phyloP scores from a whole-genome alignment of 2,888 invertebrate genomes.

The Sphinx pinastri region DNA sequence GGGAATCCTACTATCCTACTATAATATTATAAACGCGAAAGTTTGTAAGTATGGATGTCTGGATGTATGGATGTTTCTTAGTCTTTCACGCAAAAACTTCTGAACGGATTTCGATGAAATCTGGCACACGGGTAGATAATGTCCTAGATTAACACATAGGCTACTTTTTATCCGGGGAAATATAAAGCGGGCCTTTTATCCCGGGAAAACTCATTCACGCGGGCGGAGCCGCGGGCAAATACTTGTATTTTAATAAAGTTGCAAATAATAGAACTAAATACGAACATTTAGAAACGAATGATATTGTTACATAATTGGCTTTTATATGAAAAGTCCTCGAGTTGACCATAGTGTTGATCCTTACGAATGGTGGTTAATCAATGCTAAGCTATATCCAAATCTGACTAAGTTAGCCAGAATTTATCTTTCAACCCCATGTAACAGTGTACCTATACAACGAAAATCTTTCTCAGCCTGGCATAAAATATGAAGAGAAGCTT shows the following conservation, averaged over 20 bases:
- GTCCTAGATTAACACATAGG: too few relatives aligned
- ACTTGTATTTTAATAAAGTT: constrained; percentile 10
- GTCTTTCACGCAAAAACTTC: too few relatives aligned
- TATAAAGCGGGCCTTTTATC: too few relatives aligned
- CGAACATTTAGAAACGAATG: neutral
- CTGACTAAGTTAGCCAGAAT: neutral
- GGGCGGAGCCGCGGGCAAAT: too few relatives aligned
- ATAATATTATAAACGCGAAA: too few relatives aligned
- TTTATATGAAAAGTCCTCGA: constrained; percentile 12
- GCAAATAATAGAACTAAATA: constrained; percentile 3
- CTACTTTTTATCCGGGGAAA: too few relatives aligned
- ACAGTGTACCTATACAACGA: constrained; percentile 9
- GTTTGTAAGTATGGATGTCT: too few relatives aligned
- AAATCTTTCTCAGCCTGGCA: constrained; percentile 8
- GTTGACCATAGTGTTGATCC: neutral
- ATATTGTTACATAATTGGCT: neutral
- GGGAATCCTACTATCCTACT: too few relatives aligned
- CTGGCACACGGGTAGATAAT: too few relatives aligned
- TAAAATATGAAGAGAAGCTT: constrained; percentile 4
- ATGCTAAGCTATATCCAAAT: constrained; percentile 5
- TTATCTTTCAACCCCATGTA: constrained; percentile 14
- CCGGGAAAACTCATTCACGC: too few relatives aligned
- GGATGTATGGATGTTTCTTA: too few relatives aligned
- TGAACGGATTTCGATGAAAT: too few relatives aligned
- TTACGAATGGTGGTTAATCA: constrained; percentile 4